Conservation (phyloP, 2,113 vertebrate species). For the Probosciger aterrimus region DNA sequence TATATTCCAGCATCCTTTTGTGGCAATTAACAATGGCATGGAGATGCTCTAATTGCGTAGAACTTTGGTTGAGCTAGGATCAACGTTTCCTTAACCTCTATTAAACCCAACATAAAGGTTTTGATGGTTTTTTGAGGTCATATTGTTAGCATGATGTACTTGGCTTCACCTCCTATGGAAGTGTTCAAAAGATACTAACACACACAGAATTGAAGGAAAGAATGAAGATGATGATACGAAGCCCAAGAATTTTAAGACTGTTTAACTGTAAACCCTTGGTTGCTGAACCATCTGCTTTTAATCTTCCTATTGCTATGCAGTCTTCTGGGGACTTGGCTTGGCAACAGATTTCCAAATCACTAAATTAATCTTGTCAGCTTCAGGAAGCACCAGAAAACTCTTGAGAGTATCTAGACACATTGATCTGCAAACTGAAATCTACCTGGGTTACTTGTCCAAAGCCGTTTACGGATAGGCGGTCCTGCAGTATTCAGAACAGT, state of each 20-base stretch:
- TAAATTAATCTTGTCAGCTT: conserved; percentile 79
- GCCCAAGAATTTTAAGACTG: conserved; percentile 67
- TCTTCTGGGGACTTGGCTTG: conserved; percentile 69
- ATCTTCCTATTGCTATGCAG: conserved; percentile 60
- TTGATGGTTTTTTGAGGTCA: neutral
- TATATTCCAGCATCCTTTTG: conserved; percentile 48
- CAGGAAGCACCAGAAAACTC: conserved; percentile 61
- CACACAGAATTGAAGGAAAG: conserved; percentile 3
- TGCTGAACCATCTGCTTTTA: conserved; percentile 75
- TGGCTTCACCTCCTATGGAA: neutral
- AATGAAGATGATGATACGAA: conserved; percentile 58
- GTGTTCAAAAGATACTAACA: conserved; percentile 43
- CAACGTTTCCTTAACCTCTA: conserved; percentile 31
- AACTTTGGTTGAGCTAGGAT: conserved; percentile 30
- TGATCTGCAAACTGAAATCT: neutral
- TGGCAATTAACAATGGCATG: neutral
- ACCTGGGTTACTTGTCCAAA: neutral
- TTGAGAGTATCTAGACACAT: neutral
- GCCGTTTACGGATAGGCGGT: neutral
- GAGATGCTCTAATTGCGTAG: conserved; percentile 40
- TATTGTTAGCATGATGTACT: conserved; percentile 19
- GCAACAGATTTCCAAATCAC: conserved; percentile 66
- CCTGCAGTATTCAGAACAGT: neutral
- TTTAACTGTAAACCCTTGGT: conserved; percentile 37
- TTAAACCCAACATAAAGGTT: conserved; percentile 20